A percentile compares a stretch with the other conserved stretches of the same genome.
These are phyloP conservation scores for Drosophila formosana DNA, from an alignment of 2,888 invertebrate species.

Conservation along the genomic window DNA sequence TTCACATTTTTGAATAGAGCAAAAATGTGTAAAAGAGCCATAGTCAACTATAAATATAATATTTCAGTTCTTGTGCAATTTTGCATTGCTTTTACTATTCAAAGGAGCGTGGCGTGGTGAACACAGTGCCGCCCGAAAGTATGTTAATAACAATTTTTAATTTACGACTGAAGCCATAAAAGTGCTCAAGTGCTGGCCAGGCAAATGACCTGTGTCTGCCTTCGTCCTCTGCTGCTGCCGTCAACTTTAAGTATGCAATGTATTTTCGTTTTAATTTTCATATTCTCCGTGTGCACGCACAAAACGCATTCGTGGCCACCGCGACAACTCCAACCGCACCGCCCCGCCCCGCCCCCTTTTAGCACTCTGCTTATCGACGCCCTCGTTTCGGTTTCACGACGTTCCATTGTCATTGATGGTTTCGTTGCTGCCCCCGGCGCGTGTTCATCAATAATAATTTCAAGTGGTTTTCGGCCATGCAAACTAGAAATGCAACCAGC, in stretches of 20 bases:
- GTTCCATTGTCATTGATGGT: slow-evolving; percentile 3
- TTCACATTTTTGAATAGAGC: too few species aligned
- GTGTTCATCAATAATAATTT: slow-evolving; percentile 72
- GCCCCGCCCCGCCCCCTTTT: background rate
- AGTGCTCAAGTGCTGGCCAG: slow-evolving; percentile 52
- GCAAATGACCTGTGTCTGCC: slow-evolving; percentile 13
- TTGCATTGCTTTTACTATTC: background rate
- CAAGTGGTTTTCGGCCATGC: slow-evolving; percentile 68
- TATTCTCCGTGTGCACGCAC: slow-evolving; percentile 63
- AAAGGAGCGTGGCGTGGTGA: background rate
- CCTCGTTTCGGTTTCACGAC: slow-evolving; percentile 41
- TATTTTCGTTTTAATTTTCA: slow-evolving; percentile 49
- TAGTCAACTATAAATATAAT: too few species aligned
- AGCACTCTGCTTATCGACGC: slow-evolving; percentile 18
- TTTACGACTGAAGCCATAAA: slow-evolving; percentile 64
- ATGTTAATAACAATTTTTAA: slow-evolving; percentile 75
- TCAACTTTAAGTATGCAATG: slow-evolving; percentile 48
- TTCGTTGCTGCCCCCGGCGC: slow-evolving; percentile 23
- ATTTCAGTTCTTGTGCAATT: background rate
- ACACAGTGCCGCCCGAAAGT: slow-evolving; percentile 38
- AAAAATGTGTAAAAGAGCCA: too few species aligned
- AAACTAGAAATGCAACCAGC: slow-evolving; percentile 59
- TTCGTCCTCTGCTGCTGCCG: slow-evolving; percentile 9
- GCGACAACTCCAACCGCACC: slow-evolving; percentile 34
- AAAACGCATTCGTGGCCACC: slow-evolving; percentile 69